Conservation (phyloP, 23 tunicate species). For the Styela plicata region DNA sequence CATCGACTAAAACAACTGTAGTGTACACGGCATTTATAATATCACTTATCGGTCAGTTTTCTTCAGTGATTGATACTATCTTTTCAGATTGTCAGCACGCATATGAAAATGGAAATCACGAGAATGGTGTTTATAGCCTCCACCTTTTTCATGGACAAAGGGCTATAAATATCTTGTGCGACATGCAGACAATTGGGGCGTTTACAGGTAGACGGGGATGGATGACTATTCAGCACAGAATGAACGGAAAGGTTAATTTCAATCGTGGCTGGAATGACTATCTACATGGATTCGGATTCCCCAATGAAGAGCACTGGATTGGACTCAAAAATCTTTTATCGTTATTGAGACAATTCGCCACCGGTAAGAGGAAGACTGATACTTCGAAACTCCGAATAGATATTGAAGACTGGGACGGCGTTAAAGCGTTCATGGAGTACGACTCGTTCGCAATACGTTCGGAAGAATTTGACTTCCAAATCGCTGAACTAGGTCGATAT, state of each 20-base stretch:
- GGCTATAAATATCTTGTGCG: not conserved
- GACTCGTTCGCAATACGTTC: not conserved
- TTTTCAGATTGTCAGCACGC: constrained; percentile 23
- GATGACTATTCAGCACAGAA: constrained; percentile 25
- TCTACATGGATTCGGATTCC: constrained; percentile 25
- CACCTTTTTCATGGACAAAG: not conserved
- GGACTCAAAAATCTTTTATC: not conserved
- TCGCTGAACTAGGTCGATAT: not conserved
- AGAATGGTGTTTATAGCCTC: constrained; percentile 15
- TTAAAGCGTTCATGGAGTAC: not conserved
- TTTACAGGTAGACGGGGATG: not conserved
- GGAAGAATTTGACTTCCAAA: not conserved
- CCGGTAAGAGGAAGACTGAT: not conserved
- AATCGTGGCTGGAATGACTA: constrained; percentile 19
- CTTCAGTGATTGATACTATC: too few relatives aligned
- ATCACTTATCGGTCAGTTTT: too few relatives aligned
- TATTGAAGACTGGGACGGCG: constrained; percentile 10
- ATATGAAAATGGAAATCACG: constrained; percentile 2
- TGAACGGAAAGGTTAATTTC: constrained; percentile 13
- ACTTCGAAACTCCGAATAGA: not conserved
- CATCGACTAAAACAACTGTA: too few relatives aligned
- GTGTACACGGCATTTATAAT: too few relatives aligned
- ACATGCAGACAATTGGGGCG: constrained; percentile 15
- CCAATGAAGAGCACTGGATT: not conserved
- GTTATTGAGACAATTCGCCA: not conserved